phyloP scores from a whole-genome alignment of 2,797 vertebrate genomes.

The Enteromius treurensis region DNA sequence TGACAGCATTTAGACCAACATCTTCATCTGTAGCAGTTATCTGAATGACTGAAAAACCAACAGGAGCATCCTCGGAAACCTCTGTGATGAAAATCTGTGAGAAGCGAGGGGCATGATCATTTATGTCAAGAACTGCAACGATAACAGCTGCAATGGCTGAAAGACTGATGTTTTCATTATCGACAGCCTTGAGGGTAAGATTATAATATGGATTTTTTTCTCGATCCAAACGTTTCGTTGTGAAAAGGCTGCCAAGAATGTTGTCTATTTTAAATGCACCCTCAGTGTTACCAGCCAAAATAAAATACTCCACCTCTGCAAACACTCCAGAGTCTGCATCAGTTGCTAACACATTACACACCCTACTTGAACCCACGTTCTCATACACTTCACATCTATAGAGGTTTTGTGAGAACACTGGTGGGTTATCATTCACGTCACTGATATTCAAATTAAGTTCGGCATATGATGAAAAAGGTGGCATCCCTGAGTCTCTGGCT shows the following conservation, averaged over 20 bases:
- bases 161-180: constrained; percentile 65
- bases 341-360: constrained; percentile 75
- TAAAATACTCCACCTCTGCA: constrained; percentile 72
- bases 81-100: constrained; percentile 71
- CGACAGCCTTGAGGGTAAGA: constrained; percentile 74
- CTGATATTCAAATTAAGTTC: constrained; percentile 73
- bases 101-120: constrained; percentile 80
- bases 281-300: constrained; percentile 70
- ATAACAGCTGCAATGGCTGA: constrained; percentile 67
- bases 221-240: constrained; percentile 73
- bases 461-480: constrained; percentile 79
- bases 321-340: constrained; percentile 75
- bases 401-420: constrained; percentile 72
- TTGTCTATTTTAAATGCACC: constrained; percentile 72
- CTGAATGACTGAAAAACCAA: constrained; percentile 72
- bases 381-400: constrained; percentile 78
- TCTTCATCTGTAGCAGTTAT: constrained; percentile 76
- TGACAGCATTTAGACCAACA: constrained; percentile 67
- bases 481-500: constrained; percentile 76
- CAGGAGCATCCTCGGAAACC: constrained; percentile 71
- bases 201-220: constrained; percentile 72
- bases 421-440: constrained; percentile 79
- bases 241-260: constrained; percentile 73
- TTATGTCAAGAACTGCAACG: constrained; percentile 75
- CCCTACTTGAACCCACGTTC: constrained; percentile 68